These are phyloP conservation scores for Pristis pectinata DNA, from an alignment of 2,797 vertebrate genomes.

Conservation along the genomic window DNA sequence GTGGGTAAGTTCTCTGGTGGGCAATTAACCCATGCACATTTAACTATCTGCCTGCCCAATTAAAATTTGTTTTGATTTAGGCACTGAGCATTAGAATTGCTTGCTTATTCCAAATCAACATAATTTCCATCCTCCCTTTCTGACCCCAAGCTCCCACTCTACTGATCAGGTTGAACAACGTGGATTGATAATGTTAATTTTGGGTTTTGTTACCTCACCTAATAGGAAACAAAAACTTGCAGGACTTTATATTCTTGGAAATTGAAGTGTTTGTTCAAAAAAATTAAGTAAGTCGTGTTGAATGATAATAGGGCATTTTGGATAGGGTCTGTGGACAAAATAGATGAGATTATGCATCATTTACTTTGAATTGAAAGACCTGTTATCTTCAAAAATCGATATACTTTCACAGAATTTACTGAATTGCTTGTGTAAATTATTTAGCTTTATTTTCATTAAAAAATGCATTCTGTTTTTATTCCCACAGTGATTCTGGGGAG, in stretches of 20 bases:
- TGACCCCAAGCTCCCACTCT: neutral
- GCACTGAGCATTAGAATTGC: neutral
- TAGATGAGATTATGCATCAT: neutral
- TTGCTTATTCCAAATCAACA: neutral
- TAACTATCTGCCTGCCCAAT: neutral
- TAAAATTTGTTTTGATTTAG: neutral
- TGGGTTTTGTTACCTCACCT: neutral
- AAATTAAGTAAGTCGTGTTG: neutral
- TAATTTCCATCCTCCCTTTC: neutral
- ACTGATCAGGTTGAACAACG: neutral
- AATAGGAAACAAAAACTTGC: neutral
- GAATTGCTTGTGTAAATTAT: neutral
- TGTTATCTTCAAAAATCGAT: neutral
- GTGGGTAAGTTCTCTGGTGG: neutral
- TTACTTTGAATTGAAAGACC: neutral
- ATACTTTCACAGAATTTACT: neutral
- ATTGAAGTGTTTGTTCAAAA: neutral
- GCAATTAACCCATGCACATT: neutral
- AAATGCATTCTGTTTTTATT: constrained; percentile 24
- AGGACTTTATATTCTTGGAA: neutral
- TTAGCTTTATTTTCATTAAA: neutral
- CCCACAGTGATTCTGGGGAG: constrained; percentile 84
- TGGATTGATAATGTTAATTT: neutral
- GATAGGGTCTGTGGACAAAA: neutral
- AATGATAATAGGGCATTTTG: neutral